Conservation (phyloP, 2,888 invertebrate species). For the Spodoptera picta region DNA sequence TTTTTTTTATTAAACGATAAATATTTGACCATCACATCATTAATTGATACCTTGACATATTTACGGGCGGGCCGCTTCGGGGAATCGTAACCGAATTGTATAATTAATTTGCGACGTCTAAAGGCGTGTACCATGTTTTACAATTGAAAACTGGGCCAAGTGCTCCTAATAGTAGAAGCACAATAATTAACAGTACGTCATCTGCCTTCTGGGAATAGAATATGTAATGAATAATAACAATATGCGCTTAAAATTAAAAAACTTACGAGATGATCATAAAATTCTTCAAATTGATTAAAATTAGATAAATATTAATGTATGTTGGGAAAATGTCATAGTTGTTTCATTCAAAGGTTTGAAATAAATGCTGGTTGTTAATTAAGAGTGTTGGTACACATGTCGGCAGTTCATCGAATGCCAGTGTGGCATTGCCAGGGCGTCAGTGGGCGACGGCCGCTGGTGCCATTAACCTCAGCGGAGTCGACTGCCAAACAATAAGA, state of each 20-base stretch:
- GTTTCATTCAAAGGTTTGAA: neutral
- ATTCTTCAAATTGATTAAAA: no score
- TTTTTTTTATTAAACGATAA: no score
- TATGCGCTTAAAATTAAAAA: conserved; percentile 11
- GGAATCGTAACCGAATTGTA: conserved; percentile 38
- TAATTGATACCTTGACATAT: conserved; percentile 43
- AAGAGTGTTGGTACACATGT: conserved; percentile 13
- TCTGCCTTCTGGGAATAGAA: conserved; percentile 30
- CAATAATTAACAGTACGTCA: conserved; percentile 42
- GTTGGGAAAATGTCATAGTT: no score
- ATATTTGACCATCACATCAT: conserved; percentile 35
- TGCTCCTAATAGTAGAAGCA: conserved; percentile 29
- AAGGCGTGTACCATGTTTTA: conserved; percentile 20
- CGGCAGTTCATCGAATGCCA: conserved; percentile 45
- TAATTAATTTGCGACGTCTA: conserved; percentile 35
- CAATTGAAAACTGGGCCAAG: conserved; percentile 33
- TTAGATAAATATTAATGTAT: no score
- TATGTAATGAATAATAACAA: neutral
- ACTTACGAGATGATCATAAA: neutral
- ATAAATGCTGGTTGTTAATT: conserved; percentile 26
- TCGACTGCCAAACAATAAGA: conserved; percentile 34
- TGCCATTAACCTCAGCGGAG: conserved; percentile 52
- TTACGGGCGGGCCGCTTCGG: conserved; percentile 33
- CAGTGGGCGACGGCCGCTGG: conserved; percentile 46
- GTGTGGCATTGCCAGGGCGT: conserved; percentile 33